A percentile compares a stretch with the other conserved stretches of the same genome.
Conservation (phyloP, 2,888 invertebrate genomes). For the Rotaria magnacalcarata region DNA sequence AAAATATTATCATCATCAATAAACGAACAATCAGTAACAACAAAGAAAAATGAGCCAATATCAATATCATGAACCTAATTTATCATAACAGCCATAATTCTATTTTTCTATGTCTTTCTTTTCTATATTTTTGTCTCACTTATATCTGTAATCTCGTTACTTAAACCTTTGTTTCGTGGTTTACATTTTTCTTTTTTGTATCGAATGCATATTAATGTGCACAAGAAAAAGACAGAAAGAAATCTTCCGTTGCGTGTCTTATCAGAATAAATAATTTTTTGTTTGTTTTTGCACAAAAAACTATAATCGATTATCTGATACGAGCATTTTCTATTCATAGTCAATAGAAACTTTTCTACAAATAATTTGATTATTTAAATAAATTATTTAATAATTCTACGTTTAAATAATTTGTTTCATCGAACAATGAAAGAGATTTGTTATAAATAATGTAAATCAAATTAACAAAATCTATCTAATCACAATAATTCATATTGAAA, state of each 20-base stretch:
- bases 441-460: no score
- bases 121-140: conserved; percentile 22
- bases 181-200: not conserved
- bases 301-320: not conserved
- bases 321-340: no score
- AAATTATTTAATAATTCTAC: no score
- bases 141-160: not conserved
- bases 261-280: not conserved
- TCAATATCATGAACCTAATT: not conserved
- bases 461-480: no score
- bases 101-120: conserved; percentile 31
- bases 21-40: not conserved
- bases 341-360: no score
- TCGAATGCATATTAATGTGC: not conserved
- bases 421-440: no score
- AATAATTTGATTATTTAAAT: no score
- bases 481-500: no score
- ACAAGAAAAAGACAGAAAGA: not conserved
- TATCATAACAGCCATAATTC: conserved; percentile 21
- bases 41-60: not conserved
- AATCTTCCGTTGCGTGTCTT: not conserved
- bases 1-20: not conserved
- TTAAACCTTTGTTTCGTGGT: not conserved
- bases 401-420: no score
- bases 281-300: not conserved